Percentiles rank a stretch among this genome's conserved stretches.
These are phyloP conservation scores for Pachymerium ferrugineum DNA, from an alignment of 2,888 invertebrate genomes.

Conservation along the genomic window DNA sequence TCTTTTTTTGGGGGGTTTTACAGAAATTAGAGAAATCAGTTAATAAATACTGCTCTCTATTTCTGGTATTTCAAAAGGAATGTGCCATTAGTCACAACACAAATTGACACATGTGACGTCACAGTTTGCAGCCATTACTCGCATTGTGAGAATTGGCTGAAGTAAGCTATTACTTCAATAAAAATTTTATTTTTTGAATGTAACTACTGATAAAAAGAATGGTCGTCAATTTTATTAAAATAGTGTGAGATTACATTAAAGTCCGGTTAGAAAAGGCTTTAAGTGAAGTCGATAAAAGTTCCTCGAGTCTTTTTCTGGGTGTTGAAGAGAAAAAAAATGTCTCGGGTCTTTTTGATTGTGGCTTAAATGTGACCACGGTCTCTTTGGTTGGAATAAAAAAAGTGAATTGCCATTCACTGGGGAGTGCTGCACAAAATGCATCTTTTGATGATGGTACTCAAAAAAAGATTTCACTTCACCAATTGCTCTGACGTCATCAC, in stretches of 20 bases:
- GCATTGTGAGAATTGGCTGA: too few relatives aligned
- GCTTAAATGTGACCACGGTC: slow-evolving; percentile 9
- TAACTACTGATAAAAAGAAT: neutral
- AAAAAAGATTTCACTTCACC: neutral
- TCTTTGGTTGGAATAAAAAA: neutral
- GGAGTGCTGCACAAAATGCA: neutral
- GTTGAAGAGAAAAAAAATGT: neutral
- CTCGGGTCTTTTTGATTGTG: neutral
- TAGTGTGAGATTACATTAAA: neutral
- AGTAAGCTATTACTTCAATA: too few relatives aligned
- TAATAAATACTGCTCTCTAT: too few relatives aligned
- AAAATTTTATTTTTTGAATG: too few relatives aligned
- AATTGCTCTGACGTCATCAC: slow-evolving; percentile 3
- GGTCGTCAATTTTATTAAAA: neutral
- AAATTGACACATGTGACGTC: too few relatives aligned
- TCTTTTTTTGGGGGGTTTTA: too few relatives aligned
- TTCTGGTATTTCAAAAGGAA: too few relatives aligned
- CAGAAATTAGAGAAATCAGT: too few relatives aligned
- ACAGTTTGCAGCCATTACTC: too few relatives aligned
- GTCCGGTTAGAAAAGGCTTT: too few relatives aligned
- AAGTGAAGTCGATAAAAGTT: neutral
- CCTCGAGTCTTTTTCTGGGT: neutral
- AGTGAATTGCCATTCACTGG: slow-evolving; percentile 4
- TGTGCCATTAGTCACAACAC: too few relatives aligned
- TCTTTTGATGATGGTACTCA: slow-evolving; percentile 3